phyloP scores from a whole-genome alignment of 2,113 vertebrate genomes.

The Leuciscus idus region DNA sequence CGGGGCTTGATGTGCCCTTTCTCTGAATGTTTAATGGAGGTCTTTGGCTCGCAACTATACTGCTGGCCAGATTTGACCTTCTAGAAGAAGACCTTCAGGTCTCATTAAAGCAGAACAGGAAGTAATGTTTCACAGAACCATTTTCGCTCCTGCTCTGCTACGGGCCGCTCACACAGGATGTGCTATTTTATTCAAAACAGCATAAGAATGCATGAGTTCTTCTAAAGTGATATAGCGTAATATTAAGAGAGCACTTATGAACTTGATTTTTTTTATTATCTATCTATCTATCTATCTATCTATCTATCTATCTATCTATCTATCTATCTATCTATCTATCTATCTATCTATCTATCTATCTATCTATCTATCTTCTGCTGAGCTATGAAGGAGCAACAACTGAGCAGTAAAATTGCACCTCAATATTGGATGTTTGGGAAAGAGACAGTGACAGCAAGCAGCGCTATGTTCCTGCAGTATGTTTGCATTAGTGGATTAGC shows the following conservation, averaged over 20 bases:
- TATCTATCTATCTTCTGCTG: background rate
- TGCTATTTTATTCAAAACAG: slow-evolving; percentile 1
- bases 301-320: background rate
- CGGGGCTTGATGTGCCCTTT: slow-evolving; percentile 54
- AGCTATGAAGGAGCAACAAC: background rate
- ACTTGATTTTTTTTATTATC: background rate
- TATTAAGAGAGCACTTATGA: too few species aligned
- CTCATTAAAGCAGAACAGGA: slow-evolving; percentile 48
- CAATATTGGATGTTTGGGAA: background rate
- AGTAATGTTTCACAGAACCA: slow-evolving; percentile 34
- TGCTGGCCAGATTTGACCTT: slow-evolving; percentile 52
- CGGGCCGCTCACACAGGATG: background rate
- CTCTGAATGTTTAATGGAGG: slow-evolving; percentile 60
- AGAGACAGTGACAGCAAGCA: background rate
- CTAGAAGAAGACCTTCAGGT: slow-evolving; percentile 32
- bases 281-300: background rate
- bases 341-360: background rate
- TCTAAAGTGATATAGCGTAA: background rate
- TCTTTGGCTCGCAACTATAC: slow-evolving; percentile 50
- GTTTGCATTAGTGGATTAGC: slow-evolving; percentile 58
- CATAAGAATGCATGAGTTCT: background rate
- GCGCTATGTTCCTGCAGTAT: slow-evolving; percentile 26
- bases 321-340: background rate
- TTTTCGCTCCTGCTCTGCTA: slow-evolving; percentile 6
- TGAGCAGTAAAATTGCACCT: background rate